Conservation (phyloP, 1,140 invertebrate genomes). For the Euwallacea similis region DNA sequence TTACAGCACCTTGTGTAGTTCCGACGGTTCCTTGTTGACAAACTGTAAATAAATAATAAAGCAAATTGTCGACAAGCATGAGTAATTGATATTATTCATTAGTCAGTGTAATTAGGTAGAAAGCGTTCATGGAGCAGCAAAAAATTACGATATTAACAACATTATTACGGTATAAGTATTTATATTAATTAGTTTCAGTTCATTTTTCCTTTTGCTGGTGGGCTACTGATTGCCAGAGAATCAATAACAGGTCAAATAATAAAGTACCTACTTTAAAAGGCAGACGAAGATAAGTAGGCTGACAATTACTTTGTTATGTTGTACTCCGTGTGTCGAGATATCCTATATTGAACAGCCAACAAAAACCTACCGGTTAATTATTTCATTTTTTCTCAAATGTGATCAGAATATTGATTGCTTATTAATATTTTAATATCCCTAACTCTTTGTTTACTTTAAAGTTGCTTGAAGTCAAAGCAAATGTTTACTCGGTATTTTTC, state of each 20-base stretch:
- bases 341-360: no score
- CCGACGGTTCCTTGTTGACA: neutral
- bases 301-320: no score
- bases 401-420: neutral
- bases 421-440: neutral
- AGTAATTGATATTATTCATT: slow-evolving; percentile 23
- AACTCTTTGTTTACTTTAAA: no score
- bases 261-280: no score
- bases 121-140: slow-evolving; percentile 9
- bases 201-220: slow-evolving; percentile 5
- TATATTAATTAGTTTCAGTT: slow-evolving; percentile 18
- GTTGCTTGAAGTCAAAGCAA: no score
- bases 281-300: no score
- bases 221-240: slow-evolving; percentile 5
- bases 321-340: no score
- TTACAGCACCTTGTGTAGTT: neutral
- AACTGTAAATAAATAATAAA: slow-evolving; percentile 15
- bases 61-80: slow-evolving; percentile 18
- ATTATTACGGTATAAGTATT: slow-evolving; percentile 25
- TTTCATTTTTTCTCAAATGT: no score
- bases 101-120: slow-evolving; percentile 23
- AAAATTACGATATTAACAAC: slow-evolving; percentile 20
- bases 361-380: no score
- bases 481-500: no score
- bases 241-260: slow-evolving; percentile 10